Base-by-base conservation (phyloP, 2,113 vertebrate species). In the Callospermophilus lateralis region DNA sequence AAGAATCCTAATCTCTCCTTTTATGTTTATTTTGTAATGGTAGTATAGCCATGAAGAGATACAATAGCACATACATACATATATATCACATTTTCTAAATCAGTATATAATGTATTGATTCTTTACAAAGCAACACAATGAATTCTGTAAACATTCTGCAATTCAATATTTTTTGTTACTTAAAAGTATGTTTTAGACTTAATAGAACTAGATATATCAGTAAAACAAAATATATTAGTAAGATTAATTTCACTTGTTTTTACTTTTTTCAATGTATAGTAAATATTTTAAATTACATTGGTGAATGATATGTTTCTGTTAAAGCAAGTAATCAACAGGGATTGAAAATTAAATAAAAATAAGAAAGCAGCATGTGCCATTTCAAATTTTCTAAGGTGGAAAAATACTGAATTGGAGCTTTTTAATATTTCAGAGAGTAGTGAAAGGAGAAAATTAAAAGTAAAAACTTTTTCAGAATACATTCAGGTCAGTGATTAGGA, bases 381-480 rank as follows among this genome's bases (percentile, higher is more conserved):
- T 95, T 93, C 58, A 61, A 80, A 22, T 84, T 96, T 93, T 68
- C 34, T 58, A 74, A 90, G 53, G 45, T 17, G 51, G 65, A 76
- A 88, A 88, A 90, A 61, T 81, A 85, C 22, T 93, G 39, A 89
- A 77, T 73, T 95, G 37, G 24, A 84, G 20, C n/a, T 93, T 79
- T 79, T 89, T 93, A 78, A 58, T 91, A 92, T 81, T 76, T 92
- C 96, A 78, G 42, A 68, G 30, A 78, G 2, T 17, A 90, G 19
- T 68, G 39, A 90, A 88, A 72, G 20, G 88, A 96, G 42, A 76
- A 96, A 95, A 86, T 84, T 65, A 37, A 93, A 77, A 76, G 37
- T 39, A 85, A 72, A 77, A 93, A 81, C 32, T 24, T 53, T 89
- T 76, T 61, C 74, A 80, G 63, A 70, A 93, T 94, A 93, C 68